phyloP scores from a whole-genome alignment of 2,113 vertebrate species.

The Tyto alba region DNA sequence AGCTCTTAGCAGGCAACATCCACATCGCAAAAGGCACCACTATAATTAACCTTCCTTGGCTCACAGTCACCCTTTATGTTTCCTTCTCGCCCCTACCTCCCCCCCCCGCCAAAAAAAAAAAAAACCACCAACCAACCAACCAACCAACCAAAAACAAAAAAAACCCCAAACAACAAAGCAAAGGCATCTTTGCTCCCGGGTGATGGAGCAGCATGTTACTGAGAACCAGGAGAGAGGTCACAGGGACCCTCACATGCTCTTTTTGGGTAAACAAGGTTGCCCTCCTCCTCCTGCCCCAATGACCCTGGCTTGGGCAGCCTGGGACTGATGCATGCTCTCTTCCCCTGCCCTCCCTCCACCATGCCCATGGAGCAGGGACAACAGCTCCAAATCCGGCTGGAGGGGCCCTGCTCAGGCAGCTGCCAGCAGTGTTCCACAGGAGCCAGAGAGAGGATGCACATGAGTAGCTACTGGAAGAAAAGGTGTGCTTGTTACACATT shows the following conservation, averaged over 20 bases:
- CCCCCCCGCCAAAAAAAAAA: neutral
- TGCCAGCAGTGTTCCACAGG: fast-evolving
- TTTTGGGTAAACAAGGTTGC: neutral
- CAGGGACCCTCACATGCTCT: neutral
- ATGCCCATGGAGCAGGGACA: fast-evolving
- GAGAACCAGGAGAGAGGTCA: neutral
- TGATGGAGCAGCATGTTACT: neutral
- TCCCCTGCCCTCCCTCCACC: neutral
- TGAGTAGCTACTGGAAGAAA: neutral
- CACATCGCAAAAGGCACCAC: neutral
- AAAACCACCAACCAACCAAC: no score
- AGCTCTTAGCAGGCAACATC: neutral
- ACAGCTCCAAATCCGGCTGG: neutral
- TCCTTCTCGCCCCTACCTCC: neutral
- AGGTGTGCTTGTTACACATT: neutral
- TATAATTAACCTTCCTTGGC: neutral
- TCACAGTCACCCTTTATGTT: neutral
- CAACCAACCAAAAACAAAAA: neutral
- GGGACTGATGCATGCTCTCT: neutral
- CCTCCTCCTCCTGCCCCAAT: neutral
- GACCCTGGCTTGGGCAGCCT: neutral
- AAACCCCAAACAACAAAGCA: neutral
- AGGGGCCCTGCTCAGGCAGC: neutral
- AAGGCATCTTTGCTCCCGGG: neutral
- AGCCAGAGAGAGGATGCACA: neutral